Evolutionary conservation across 2,113 vertebrate genomes (phyloP).

Genomic region (Tor tambroides): DNA sequence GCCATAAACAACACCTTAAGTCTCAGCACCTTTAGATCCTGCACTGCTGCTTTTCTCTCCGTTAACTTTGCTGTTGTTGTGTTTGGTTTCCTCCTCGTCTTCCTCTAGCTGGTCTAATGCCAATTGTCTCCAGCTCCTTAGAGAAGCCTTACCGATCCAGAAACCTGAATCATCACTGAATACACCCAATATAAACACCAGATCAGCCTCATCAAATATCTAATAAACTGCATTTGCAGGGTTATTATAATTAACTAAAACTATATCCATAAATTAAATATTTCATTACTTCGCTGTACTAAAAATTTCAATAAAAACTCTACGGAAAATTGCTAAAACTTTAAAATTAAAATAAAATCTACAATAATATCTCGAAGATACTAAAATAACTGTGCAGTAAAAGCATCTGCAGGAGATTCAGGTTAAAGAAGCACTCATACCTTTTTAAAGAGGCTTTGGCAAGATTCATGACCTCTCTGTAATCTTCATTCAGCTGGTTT

Average conservation of each 20-base stretch:
- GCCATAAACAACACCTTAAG: background rate
- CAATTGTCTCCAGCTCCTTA: slow-evolving; percentile 92
- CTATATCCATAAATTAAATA: background rate
- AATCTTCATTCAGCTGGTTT: slow-evolving; percentile 93
- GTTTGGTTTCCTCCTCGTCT: slow-evolving; percentile 85
- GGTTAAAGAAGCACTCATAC: slow-evolving; percentile 66
- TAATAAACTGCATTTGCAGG: background rate
- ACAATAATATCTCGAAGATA: too few species aligned
- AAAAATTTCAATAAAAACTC: too few species aligned
- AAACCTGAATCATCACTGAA: slow-evolving; percentile 81
- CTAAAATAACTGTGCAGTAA: too few species aligned
- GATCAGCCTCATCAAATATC: background rate
- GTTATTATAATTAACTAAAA: background rate
- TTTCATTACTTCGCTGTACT: too few species aligned
- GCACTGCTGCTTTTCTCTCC: slow-evolving; percentile 74
- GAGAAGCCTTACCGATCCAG: slow-evolving; percentile 92
- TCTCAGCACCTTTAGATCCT: slow-evolving; percentile 70
- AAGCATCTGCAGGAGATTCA: too few species aligned
- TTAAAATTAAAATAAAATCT: too few species aligned
- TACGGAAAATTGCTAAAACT: too few species aligned
- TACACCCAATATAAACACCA: slow-evolving; percentile 27
- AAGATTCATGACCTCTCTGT: slow-evolving; percentile 88
- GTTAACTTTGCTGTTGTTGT: slow-evolving; percentile 85
- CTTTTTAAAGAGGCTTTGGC: slow-evolving; percentile 84
- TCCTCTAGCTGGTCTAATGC: slow-evolving; percentile 92